phyloP scores from a whole-genome alignment of 2,113 vertebrate genomes.

The Ochotona curzoniae region DNA sequence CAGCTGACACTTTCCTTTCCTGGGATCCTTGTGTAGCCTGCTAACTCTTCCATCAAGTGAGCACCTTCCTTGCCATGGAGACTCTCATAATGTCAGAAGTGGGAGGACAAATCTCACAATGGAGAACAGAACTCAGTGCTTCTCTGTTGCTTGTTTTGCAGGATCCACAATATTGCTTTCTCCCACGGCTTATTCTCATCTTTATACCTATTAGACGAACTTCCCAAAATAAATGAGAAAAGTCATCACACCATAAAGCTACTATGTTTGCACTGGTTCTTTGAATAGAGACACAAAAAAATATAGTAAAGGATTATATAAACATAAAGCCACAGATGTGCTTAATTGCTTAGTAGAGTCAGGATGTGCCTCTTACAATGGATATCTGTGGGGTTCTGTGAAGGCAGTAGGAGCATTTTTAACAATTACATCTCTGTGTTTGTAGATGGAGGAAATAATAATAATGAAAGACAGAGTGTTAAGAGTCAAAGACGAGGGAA shows the following conservation, averaged over 20 bases:
- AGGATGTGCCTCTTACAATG: background rate
- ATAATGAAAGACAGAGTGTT: background rate
- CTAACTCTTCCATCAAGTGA: background rate
- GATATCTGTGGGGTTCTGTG: background rate
- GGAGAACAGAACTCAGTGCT: background rate
- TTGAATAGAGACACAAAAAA: background rate
- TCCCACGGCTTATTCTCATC: background rate
- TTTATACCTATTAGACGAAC: background rate
- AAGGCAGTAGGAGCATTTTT: rapidly evolving
- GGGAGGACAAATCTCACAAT: background rate
- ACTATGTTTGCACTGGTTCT: background rate
- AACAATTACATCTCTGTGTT: background rate
- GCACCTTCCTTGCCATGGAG: background rate
- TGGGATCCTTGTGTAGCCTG: background rate
- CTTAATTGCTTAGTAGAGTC: background rate
- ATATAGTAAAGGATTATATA: background rate
- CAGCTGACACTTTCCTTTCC: background rate
- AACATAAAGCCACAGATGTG: background rate
- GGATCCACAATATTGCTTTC: background rate
- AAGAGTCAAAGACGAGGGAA: background rate
- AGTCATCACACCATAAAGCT: background rate
- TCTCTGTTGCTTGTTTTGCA: background rate
- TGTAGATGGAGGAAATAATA: background rate
- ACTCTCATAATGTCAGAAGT: background rate
- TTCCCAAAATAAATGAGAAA: background rate